Conservation (phyloP, 2,797 vertebrate genomes). For the Pangasius larnaudii region DNA sequence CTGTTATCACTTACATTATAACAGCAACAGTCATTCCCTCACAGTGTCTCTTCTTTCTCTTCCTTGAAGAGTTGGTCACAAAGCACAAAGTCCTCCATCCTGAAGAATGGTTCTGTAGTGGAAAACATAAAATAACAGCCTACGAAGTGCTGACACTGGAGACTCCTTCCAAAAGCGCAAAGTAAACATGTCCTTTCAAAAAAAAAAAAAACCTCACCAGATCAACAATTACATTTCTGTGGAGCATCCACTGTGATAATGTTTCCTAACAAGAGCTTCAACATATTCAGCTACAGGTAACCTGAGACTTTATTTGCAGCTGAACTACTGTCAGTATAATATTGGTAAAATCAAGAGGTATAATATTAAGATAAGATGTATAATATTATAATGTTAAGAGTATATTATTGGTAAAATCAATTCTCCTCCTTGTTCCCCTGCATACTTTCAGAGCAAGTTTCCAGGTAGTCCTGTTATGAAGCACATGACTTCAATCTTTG, state of each 20-base stretch:
- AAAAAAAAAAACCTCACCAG: neutral
- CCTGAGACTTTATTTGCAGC: neutral
- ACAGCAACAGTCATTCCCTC: neutral
- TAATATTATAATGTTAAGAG: too few relatives aligned
- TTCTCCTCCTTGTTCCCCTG: neutral
- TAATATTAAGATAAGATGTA: too few relatives aligned
- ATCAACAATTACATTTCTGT: neutral
- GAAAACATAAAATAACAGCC: neutral
- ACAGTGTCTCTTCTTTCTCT: neutral
- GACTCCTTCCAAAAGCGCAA: neutral
- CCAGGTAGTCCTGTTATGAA: conserved; percentile 46
- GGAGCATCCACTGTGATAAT: neutral
- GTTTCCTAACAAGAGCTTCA: neutral
- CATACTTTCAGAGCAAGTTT: conserved; percentile 35
- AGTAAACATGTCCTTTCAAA: neutral
- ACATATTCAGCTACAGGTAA: neutral
- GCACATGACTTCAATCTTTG: conserved; percentile 16
- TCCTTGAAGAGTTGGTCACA: neutral
- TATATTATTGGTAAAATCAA: too few relatives aligned
- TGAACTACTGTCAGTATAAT: neutral
- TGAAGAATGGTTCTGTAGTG: neutral
- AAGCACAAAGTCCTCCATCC: neutral
- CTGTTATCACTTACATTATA: conserved; percentile 10
- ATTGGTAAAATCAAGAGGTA: too few relatives aligned
- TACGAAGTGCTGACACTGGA: neutral